Percentiles rank a stretch among this genome's conserved stretches.
Conservation (phyloP, 2,797 vertebrate genomes). For the Enteromius anoplus region DNA sequence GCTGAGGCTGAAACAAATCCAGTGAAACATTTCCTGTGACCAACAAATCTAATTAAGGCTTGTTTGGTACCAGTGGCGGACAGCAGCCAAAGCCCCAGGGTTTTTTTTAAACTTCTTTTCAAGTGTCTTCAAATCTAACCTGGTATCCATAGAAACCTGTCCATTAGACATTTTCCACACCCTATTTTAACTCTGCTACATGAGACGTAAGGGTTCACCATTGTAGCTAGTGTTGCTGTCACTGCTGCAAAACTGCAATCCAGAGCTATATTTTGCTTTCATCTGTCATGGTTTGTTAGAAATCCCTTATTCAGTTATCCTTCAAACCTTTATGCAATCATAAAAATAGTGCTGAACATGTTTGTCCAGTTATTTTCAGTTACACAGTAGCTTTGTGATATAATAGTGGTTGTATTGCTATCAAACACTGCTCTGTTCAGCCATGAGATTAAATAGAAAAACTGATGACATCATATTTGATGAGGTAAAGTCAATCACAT, state of each 20-base stretch:
- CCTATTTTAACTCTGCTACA: slow-evolving; percentile 31
- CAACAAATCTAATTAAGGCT: slow-evolving; percentile 58
- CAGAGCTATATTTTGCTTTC: slow-evolving; percentile 23
- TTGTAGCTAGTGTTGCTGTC: slow-evolving; percentile 22
- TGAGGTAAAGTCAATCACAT: background rate
- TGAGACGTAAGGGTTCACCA: slow-evolving; percentile 14
- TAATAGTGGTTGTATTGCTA: background rate
- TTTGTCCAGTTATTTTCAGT: slow-evolving; percentile 39
- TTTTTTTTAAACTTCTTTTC: slow-evolving; percentile 38
- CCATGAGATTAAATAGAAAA: slow-evolving; percentile 26
- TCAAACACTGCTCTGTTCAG: slow-evolving; percentile 26
- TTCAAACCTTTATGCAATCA: slow-evolving; percentile 19
- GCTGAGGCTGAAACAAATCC: slow-evolving; percentile 39
- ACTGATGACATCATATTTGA: background rate
- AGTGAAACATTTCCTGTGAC: slow-evolving; percentile 53
- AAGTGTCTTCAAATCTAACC: slow-evolving; percentile 50
- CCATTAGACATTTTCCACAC: slow-evolving; percentile 38
- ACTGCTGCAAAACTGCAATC: slow-evolving; percentile 25
- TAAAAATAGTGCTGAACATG: slow-evolving; percentile 26
- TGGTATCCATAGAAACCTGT: slow-evolving; percentile 60
- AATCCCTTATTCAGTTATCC: slow-evolving; percentile 17
- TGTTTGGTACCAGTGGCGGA: slow-evolving; percentile 53
- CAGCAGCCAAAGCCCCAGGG: slow-evolving; percentile 52
- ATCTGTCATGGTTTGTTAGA: slow-evolving; percentile 20
- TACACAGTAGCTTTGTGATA: slow-evolving; percentile 11